A percentile compares a stretch with the other conserved stretches of the same genome.
Evolutionary conservation across 2,113 vertebrate genomes (phyloP).

Genomic region (Catharus minimus): DNA sequence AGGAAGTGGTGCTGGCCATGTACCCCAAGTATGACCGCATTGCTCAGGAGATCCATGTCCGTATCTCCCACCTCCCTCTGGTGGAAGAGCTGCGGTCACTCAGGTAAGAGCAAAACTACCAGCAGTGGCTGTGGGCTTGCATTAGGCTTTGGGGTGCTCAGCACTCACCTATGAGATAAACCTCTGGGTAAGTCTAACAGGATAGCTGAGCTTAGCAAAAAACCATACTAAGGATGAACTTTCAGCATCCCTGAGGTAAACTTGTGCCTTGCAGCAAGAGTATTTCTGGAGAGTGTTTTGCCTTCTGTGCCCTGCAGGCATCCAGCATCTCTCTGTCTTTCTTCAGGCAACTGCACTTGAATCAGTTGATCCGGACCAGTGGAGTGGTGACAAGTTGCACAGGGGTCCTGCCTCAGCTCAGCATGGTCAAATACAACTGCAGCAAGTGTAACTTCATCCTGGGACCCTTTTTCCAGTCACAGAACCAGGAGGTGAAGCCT

Average conservation of each 20-base stretch:
- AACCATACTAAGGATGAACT: background rate
- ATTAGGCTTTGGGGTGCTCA: background rate
- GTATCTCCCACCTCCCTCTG: conserved; percentile 92
- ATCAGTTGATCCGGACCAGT: conserved; percentile 96
- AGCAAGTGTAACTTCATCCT: conserved; percentile 94
- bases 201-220: background rate
- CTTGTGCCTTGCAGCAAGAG: background rate
- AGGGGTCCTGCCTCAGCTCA: conserved; percentile 94
- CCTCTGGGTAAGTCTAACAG: background rate
- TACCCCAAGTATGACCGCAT: conserved; percentile 97
- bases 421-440: conserved; percentile 97
- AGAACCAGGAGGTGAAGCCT: conserved; percentile 98
- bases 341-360: conserved; percentile 92
- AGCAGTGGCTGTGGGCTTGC: background rate
- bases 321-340: background rate
- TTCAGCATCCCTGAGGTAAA: background rate
- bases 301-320: background rate
- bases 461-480: conserved; percentile 94
- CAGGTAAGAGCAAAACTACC: conserved; percentile 71
- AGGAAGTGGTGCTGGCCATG: conserved; percentile 96
- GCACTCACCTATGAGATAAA: background rate
- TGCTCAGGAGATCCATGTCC: conserved; percentile 90
- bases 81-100: conserved; percentile 95
- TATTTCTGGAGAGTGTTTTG: background rate
- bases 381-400: conserved; percentile 96